phyloP scores from a whole-genome alignment of 1,140 invertebrate species.

The Pristionchus pacificus region DNA sequence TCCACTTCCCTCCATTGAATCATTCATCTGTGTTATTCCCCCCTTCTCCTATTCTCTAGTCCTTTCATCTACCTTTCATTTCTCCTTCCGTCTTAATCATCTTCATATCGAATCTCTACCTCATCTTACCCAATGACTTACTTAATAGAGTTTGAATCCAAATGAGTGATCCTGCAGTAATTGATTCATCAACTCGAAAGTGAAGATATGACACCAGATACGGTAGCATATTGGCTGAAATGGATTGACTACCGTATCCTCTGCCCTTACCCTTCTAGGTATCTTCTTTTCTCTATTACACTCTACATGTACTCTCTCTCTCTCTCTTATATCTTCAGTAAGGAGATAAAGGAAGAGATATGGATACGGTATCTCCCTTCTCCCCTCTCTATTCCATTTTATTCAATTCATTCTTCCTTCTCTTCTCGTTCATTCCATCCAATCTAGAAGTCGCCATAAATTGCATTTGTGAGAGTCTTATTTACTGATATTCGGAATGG shows the following conservation, averaged over 20 bases:
- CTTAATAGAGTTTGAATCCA: slow-evolving; percentile 36
- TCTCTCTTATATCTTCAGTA: no score
- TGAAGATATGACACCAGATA: slow-evolving; percentile 36
- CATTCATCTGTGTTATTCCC: not conserved
- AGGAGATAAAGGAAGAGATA: not conserved
- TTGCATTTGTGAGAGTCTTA: not conserved
- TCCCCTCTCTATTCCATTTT: not conserved
- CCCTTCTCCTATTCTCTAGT: not conserved
- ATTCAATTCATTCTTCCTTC: not conserved
- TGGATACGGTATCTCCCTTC: not conserved
- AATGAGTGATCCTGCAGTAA: slow-evolving; percentile 27
- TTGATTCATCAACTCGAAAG: slow-evolving; percentile 30
- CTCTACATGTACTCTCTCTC: no score
- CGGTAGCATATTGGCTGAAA: slow-evolving; percentile 33
- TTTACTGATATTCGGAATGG: not conserved
- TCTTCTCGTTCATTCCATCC: no score
- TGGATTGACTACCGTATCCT: no score
- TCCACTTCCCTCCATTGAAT: no score
- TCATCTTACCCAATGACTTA: slow-evolving; percentile 20
- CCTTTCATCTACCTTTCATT: not conserved
- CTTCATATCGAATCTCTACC: not conserved
- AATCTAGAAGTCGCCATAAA: not conserved
- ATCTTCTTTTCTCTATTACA: no score
- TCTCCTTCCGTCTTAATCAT: not conserved
- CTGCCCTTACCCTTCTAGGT: no score